A percentile compares a stretch with the other conserved stretches of the same genome.
Evolutionary conservation across 2,113 vertebrate genomes (phyloP).

Genomic region (Chionis minor): DNA sequence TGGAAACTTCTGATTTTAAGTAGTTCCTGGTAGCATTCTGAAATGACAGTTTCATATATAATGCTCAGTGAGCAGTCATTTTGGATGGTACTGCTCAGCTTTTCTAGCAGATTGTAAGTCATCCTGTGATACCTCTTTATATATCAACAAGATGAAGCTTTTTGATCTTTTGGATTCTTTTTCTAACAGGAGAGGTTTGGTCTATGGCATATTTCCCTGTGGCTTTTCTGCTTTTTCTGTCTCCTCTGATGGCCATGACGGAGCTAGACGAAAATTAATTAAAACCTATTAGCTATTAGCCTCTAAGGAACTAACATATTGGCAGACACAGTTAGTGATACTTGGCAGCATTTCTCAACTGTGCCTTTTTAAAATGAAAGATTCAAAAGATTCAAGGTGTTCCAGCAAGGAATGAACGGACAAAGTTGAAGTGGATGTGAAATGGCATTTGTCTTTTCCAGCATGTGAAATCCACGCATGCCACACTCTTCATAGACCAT

Average conservation of each 20-base stretch:
- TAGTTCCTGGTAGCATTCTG: background rate
- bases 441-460: background rate
- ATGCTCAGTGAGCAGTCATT: background rate
- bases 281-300: background rate
- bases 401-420: background rate
- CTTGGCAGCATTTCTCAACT: background rate
- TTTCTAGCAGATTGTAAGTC: background rate
- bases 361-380: background rate
- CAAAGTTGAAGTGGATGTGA: background rate
- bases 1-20: background rate
- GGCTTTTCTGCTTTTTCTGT: background rate
- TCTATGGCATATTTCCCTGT: background rate
- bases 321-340: background rate
- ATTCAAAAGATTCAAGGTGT: background rate
- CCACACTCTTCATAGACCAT: background rate
- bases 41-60: background rate
- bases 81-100: background rate
- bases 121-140: background rate
- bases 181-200: background rate
- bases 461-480: background rate
- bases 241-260: background rate
- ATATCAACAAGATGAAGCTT: background rate
- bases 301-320: background rate
- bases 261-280: background rate
- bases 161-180: background rate